Evolutionary conservation across 2,113 vertebrate genomes (phyloP).

Genomic region (Larimichthys crocea): DNA sequence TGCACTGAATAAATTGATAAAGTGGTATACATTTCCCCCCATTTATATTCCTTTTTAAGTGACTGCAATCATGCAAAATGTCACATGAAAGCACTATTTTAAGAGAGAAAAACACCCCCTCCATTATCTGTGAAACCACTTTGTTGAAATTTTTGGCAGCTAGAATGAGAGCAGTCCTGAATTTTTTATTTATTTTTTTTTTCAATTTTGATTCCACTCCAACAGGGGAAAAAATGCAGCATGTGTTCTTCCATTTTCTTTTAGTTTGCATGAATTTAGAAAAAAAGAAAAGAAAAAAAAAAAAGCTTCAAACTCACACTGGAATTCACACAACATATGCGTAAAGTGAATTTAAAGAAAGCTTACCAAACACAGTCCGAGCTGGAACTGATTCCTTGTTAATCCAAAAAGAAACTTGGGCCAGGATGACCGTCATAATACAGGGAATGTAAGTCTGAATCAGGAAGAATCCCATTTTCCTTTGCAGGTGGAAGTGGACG

Average conservation of each 20-base stretch:
- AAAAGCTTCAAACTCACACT: not conserved
- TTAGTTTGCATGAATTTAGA: too few relatives aligned
- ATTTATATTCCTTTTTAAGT: not conserved
- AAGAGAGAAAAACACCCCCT: not conserved
- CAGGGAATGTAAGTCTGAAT: constrained; percentile 98
- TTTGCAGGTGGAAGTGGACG: constrained; percentile 96
- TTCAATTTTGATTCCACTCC: not conserved
- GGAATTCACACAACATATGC: not conserved
- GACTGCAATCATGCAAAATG: constrained; percentile 30
- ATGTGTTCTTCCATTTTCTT: not conserved
- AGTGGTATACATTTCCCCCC: not conserved
- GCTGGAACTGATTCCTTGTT: constrained; percentile 98
- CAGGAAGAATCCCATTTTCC: constrained; percentile 99
- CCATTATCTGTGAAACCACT: not conserved
- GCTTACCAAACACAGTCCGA: constrained; percentile 95
- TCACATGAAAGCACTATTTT: not conserved
- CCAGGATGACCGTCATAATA: constrained; percentile 97
- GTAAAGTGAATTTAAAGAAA: constrained; percentile 33
- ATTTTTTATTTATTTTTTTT: not conserved
- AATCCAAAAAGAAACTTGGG: constrained; percentile 98
- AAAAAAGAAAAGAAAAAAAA: too few relatives aligned
- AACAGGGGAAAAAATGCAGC: not conserved
- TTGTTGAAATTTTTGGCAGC: constrained; percentile 22
- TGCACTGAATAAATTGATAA: not conserved
- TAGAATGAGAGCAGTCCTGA: not conserved